Percentiles rank a stretch among this genome's conserved stretches.
Evolutionary conservation across 2,888 invertebrate species (phyloP).

Genomic region (Cancer borealis): DNA sequence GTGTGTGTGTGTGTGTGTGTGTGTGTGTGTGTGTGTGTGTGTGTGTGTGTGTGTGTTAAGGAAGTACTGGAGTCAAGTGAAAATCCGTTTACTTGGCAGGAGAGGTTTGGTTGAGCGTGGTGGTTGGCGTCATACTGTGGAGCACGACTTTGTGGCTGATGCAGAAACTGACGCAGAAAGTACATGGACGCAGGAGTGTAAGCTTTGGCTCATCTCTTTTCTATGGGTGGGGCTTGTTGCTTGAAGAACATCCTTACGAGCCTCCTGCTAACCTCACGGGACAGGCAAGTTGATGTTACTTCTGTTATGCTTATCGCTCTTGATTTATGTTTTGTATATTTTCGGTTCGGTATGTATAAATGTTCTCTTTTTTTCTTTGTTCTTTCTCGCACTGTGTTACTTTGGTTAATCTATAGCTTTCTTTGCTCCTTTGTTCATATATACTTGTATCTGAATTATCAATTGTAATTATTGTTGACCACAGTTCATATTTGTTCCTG

Average conservation of each 20-base stretch:
- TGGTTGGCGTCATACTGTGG: background rate
- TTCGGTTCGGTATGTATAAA: background rate
- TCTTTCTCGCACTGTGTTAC: conserved; percentile 35
- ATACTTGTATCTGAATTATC: no score
- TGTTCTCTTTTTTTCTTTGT: background rate
- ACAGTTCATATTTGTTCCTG: no score
- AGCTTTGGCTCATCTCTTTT: conserved; percentile 39
- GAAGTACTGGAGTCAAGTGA: background rate
- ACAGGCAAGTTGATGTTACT: conserved; percentile 13
- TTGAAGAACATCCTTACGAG: conserved; percentile 40
- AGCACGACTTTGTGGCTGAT: conserved; percentile 53
- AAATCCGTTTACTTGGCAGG: background rate
- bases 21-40: no score
- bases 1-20: no score
- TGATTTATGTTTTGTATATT: conserved; percentile 40
- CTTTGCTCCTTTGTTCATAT: no score
- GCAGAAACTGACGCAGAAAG: background rate
- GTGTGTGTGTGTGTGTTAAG: no score
- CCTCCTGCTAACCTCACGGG: conserved; percentile 47
- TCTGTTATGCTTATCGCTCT: background rate
- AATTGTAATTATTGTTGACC: no score
- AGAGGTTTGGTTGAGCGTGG: conserved; percentile 44
- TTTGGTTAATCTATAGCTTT: background rate
- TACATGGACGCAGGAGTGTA: background rate
- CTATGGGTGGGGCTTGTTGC: conserved; percentile 53